Evolutionary conservation across 2,888 invertebrate species (phyloP), one percentile per base, ranked within the genome.

Genomic region (Nycteola revayana): DNA sequence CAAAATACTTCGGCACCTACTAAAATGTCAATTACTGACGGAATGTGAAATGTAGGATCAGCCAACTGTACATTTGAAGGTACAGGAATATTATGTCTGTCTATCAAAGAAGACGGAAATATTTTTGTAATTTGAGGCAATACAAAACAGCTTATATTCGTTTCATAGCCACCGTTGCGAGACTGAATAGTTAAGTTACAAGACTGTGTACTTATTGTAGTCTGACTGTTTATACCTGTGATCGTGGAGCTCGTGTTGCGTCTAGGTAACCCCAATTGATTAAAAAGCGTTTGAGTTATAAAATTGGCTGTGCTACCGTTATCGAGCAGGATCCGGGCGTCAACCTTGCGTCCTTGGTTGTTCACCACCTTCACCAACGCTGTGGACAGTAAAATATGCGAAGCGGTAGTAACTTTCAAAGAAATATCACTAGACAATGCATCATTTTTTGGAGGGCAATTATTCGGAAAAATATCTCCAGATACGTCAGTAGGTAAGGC

Each of bases 1-100:
- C n/a, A n/a, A n/a, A n/a, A n/a, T n/a, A n/a, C n/a, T n/a, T n/a
- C 50, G 3, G 44, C 50, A 2, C 52, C 57, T 1, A 53, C 25
- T 7, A 55, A 17, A 5, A 60, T 37, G 14, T 59, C 55, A 7
- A 54, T 33, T 1, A 6, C 20, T 8, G 49, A 46, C 8, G 56
- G 51, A 21, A 30, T 36, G 25, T 53, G 31, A 24, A 47, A 55
- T 5, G 18, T 26, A 1, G 54, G 54, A 28, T 60, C 55, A 7
- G 56, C 50, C 24, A 56, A 28, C 7, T 20, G 26, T 7, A 53
- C 5, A 24, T 14, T 14, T 5, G 8, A n/a, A 1, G 36, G 36
- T 1, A 32, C 10, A 3, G 17, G 9, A 1, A 36, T n/a, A 6
- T 26, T 1, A 4, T 3, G 3, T 5, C 9, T 22, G 7, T 42